Conservation (phyloP, 2,888 invertebrate species). For the Tipula lateralis region DNA sequence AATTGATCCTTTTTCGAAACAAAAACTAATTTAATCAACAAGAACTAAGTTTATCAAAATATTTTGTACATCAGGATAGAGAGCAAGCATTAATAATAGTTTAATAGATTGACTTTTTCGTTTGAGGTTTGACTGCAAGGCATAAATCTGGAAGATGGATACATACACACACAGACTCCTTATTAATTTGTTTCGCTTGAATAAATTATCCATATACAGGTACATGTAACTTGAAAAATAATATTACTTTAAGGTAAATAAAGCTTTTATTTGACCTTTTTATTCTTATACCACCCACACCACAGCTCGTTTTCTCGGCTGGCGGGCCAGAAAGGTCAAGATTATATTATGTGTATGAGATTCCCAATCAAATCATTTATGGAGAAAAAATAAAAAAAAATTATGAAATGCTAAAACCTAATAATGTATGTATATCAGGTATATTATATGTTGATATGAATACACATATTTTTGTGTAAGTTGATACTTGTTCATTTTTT, state of each 20-base stretch:
- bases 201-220: neutral
- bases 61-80: neutral
- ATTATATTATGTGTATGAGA: neutral
- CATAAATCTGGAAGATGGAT: neutral
- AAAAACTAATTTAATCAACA: neutral
- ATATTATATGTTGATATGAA: neutral
- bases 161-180: neutral
- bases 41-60: neutral
- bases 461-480: neutral
- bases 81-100: neutral
- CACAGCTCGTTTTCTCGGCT: neutral
- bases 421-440: neutral
- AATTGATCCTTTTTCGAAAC: neutral
- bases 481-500: neutral
- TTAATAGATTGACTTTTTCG: neutral
- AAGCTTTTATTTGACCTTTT: neutral
- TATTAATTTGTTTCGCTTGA: neutral
- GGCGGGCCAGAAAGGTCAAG: neutral
- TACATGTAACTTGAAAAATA: neutral
- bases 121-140: conserved; percentile 24
- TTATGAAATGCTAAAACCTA: neutral
- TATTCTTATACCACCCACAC: neutral
- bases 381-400: neutral
- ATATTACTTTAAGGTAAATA: neutral
- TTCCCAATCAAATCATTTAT: neutral